Evolutionary conservation across 2,113 vertebrate genomes (phyloP).

Genomic region (Mormyrus iriodes): DNA sequence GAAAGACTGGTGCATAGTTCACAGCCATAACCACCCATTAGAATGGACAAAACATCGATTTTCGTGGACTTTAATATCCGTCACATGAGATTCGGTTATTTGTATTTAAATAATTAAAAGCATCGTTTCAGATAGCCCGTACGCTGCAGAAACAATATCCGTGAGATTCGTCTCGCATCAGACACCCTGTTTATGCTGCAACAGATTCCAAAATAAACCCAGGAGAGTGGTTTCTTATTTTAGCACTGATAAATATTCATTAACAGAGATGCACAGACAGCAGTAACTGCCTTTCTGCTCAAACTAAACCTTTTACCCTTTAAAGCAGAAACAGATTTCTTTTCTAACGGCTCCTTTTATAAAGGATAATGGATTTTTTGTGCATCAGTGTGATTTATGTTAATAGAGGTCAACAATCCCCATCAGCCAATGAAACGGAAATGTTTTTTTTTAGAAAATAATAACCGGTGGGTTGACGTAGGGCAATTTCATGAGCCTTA

Average conservation of each 20-base stretch:
- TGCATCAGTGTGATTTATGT: neutral
- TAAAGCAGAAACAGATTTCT: neutral
- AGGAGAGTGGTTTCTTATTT: slow-evolving; percentile 29
- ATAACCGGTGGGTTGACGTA: neutral
- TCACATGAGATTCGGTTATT: neutral
- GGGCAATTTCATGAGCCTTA: neutral
- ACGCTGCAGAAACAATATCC: neutral
- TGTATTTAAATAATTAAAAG: neutral
- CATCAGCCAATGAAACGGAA: neutral
- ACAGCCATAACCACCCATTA: neutral
- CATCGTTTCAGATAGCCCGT: neutral
- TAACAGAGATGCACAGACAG: slow-evolving; percentile 18
- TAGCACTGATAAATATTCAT: slow-evolving; percentile 38
- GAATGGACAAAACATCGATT: neutral
- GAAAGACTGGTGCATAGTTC: neutral
- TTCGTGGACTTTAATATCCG: neutral
- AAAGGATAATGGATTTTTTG: neutral
- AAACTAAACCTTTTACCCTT: neutral
- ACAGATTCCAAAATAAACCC: slow-evolving; percentile 11
- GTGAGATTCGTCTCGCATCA: neutral
- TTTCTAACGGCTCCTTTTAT: neutral
- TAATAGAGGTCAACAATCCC: neutral
- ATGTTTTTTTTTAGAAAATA: neutral
- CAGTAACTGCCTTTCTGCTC: neutral
- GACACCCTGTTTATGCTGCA: slow-evolving; percentile 14